Conservation (phyloP, 1,140 invertebrate genomes). For the Hylaeus anthracinus region DNA sequence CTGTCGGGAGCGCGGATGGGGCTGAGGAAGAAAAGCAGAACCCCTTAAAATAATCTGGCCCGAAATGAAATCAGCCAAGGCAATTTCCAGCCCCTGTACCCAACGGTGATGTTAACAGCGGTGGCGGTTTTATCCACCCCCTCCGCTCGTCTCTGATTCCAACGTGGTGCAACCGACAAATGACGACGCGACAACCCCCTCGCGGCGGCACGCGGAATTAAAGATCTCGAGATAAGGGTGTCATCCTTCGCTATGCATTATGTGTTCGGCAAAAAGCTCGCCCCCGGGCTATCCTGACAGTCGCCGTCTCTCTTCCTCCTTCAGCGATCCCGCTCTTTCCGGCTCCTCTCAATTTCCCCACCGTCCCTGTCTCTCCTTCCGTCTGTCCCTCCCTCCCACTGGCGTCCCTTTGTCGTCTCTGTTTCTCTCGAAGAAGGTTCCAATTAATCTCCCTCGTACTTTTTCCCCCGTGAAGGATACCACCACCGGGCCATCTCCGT, state of each 20-base stretch:
- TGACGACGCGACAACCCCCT: constrained; percentile 75
- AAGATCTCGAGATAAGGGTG: constrained; percentile 79
- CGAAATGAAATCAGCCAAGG: constrained; percentile 80
- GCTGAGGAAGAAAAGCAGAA: constrained; percentile 66
- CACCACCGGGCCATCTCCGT: neutral
- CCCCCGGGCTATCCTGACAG: constrained; percentile 48
- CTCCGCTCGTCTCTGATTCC: constrained; percentile 48
- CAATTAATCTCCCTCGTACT: constrained; percentile 65
- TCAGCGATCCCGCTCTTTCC: neutral
- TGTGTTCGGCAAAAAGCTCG: constrained; percentile 67
- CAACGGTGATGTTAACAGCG: constrained; percentile 62
- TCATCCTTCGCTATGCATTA: constrained; percentile 76
- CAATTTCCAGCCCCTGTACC: constrained; percentile 75
- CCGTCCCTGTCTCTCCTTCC: constrained; percentile 1
- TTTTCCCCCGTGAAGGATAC: constrained; percentile 35
- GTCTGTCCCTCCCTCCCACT: neutral
- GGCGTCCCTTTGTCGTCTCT: neutral
- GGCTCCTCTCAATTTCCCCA: constrained; percentile 26
- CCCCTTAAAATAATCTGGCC: constrained; percentile 80
- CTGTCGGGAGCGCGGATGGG: constrained; percentile 8
- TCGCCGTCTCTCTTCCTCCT: constrained; percentile 8
- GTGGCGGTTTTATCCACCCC: constrained; percentile 58
- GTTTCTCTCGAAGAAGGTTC: constrained; percentile 48
- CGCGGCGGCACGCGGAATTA: constrained; percentile 75
- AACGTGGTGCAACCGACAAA: constrained; percentile 75